Evolutionary conservation across 2,888 invertebrate genomes (phyloP), one percentile per base, ranked within the genome.

Genomic region (Cordilura impudica): DNA sequence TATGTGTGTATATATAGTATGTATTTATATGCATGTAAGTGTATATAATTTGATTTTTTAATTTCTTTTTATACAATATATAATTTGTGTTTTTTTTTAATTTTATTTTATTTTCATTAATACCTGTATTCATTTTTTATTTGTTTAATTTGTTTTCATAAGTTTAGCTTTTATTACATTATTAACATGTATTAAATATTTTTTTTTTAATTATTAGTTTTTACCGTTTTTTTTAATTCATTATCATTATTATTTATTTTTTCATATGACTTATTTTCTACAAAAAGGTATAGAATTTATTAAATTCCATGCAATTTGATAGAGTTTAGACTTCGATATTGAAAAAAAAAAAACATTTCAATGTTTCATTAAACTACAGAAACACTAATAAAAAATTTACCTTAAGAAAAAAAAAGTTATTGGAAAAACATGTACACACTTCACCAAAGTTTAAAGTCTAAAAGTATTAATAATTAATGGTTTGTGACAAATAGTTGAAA

Each of bases 111-210:
- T 35, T 78, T 75, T 67, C 31, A 43, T 65, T 72, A 54, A 66
- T 80, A 72, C 76, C 77, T 76, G 80, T 80, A 80, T 65, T 76
- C 26, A 58, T 71, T 70, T 72, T 58, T 49, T 54, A 47, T 69
- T 71, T n/a, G n/a, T n/a, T 61, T 45, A 26, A 21, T 70, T 80
- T 72, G 66, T 74, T 75, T 51, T 60, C 58, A 51, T 65, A 53
- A 56, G 51, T 60, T 78, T 65, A 45, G 4, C 29, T 58, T 65
- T 71, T 31, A 31, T 23, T n/a, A n/a, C n/a, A n/a, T n/a, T n/a
- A n/a, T n/a, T n/a, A n/a, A n/a, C n/a, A n/a, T n/a, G n/a, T n/a
- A n/a, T n/a, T 26, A 26, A 26, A n/a, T 39, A 31, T 65, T 16
- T 39, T 19, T 14, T 21, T 19, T 53, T 53, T 67, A 7, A 35